phyloP scores from a whole-genome alignment of 2,888 invertebrate species.

The Lymantria dispar region DNA sequence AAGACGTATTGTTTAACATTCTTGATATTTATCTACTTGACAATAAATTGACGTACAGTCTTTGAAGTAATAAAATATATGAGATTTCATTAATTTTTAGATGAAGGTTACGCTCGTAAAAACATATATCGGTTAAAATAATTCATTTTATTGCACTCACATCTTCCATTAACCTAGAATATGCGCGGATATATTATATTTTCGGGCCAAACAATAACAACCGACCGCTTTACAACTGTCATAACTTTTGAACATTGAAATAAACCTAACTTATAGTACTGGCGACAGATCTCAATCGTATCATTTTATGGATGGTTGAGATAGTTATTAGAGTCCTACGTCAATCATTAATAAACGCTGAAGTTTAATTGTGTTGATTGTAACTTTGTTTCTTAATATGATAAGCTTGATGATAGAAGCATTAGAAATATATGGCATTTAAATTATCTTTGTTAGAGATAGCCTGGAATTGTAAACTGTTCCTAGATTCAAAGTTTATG shows the following conservation, averaged over 20 bases:
- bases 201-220: conserved; percentile 1
- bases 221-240: neutral
- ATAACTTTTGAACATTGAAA: conserved; percentile 1
- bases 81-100: no score
- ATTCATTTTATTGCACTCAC: no score
- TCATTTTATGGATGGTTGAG: neutral
- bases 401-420: neutral
- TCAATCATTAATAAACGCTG: neutral
- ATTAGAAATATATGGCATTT: no score
- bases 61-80: no score
- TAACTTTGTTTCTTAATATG: neutral
- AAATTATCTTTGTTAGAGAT: no score
- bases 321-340: neutral
- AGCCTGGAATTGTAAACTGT: no score
- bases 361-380: neutral
- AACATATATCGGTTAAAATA: no score
- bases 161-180: neutral
- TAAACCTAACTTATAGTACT: neutral
- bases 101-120: no score
- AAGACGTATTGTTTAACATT: no score
- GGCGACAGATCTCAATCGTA: neutral
- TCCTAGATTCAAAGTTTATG: no score
- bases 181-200: neutral
- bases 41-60: no score
- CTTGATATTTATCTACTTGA: no score